A percentile compares a stretch with the other conserved stretches of the same genome.
These are phyloP conservation scores for Arctopsyche grandis DNA, from an alignment of 1,140 invertebrate genomes.

Conservation along the genomic window DNA sequence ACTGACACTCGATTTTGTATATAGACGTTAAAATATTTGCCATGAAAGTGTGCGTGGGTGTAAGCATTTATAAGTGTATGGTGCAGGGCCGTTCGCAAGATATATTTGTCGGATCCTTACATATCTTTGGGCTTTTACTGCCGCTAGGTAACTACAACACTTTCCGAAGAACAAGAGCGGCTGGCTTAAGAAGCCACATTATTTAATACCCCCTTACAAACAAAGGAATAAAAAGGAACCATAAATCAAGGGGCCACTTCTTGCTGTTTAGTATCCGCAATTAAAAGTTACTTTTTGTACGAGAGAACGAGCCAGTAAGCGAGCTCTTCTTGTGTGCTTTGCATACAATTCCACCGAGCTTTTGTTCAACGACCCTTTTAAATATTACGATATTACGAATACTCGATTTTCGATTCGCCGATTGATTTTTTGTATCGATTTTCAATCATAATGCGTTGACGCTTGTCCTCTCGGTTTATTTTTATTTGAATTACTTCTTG, in stretches of 20 bases:
- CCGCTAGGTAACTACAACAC: slow-evolving; percentile 49
- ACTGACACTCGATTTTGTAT: too few relatives aligned
- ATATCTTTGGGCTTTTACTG: slow-evolving; percentile 42
- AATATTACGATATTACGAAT: background rate
- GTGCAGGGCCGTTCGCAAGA: slow-evolving; percentile 32
- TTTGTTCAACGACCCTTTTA: background rate
- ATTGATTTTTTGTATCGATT: background rate
- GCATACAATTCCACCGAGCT: slow-evolving; percentile 15
- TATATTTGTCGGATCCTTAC: slow-evolving; percentile 42
- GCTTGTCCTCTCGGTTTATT: too few relatives aligned
- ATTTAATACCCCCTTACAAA: slow-evolving; percentile 53
- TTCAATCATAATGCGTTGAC: background rate
- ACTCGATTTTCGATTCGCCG: background rate
- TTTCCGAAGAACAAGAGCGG: slow-evolving; percentile 50
- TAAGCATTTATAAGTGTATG: background rate
- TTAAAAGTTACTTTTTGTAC: slow-evolving; percentile 54
- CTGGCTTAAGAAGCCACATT: slow-evolving; percentile 53
- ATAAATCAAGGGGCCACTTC: slow-evolving; percentile 55
- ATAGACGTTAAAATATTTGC: background rate
- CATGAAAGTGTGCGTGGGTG: background rate
- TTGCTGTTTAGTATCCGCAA: slow-evolving; percentile 55
- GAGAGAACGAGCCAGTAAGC: slow-evolving; percentile 30
- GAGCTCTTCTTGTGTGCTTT: slow-evolving; percentile 16
- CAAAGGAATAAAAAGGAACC: slow-evolving; percentile 53
- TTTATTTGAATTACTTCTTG: too few relatives aligned